Percentiles rank a stretch among this genome's conserved stretches.
Evolutionary conservation across 1,140 invertebrate genomes (phyloP).

Genomic region (Cydia pomonella): DNA sequence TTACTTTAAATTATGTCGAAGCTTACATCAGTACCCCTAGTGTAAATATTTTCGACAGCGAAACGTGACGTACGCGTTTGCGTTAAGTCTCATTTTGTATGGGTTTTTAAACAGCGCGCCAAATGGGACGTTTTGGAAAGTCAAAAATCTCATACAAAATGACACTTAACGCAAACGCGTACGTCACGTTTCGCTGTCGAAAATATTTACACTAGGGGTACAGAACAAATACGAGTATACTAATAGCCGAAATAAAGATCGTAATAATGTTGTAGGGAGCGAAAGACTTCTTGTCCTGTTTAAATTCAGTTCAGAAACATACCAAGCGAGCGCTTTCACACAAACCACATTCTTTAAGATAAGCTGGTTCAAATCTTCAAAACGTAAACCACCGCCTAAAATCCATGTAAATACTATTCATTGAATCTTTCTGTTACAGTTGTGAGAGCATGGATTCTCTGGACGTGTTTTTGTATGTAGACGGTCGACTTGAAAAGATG

Average conservation of each 20-base stretch:
- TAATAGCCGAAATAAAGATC: background rate
- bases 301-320: background rate
- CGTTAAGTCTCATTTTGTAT: too few relatives aligned
- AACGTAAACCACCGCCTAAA: conserved; percentile 22
- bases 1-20: too few relatives aligned
- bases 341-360: conserved; percentile 28
- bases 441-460: conserved; percentile 90
- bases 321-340: background rate
- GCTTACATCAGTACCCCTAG: too few relatives aligned
- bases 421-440: conserved; percentile 80
- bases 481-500: conserved; percentile 90
- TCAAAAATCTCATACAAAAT: too few relatives aligned
- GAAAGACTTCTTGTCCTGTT: background rate
- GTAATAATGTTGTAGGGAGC: background rate
- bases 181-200: too few relatives aligned
- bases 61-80: too few relatives aligned
- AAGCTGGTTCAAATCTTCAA: conserved; percentile 26
- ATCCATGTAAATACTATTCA: conserved; percentile 33
- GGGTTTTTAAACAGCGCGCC: too few relatives aligned
- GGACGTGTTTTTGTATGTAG: conserved; percentile 88
- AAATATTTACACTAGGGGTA: too few relatives aligned
- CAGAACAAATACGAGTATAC: background rate
- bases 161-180: too few relatives aligned
- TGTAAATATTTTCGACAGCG: too few relatives aligned
- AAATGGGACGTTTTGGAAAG: too few relatives aligned